Evolutionary conservation across 1,140 invertebrate species (phyloP), one percentile per base, ranked within the genome.

Genomic region (Drosophila simulans): DNA sequence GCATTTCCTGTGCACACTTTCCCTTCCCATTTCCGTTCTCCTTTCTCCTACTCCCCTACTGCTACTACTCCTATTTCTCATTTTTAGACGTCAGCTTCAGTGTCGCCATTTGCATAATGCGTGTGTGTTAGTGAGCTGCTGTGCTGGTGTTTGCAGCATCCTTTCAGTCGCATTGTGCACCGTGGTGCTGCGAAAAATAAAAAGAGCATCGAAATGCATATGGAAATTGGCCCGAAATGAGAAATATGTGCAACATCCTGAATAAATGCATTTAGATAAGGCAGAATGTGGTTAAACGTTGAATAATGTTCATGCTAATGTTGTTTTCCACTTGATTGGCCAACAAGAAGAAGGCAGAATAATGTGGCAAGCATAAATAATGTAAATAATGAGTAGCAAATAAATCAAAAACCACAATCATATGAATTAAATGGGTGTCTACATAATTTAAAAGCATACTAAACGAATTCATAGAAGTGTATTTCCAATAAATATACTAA

Each of bases 91-190:
- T 66, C 64, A 66, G 64, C 64, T 64, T 51, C 64, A 66, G 45
- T 66, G 66, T 70, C 66, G 63, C 63, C 49, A 69, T 70, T 70
- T 70, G 63, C 63, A 70, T 70, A 35, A 49, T 70, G 66, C 42
- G 40, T 31, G 17, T 31, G 48, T 54, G 34, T 31, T 8, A 22
- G 40, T 64, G 59, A 22, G 12, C 40, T 42, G 10, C 8, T 31
- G 46, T 35, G 58, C 22, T 31, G 13, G 51, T 22, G 17, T 37
- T 31, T 60, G 74, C 58, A 31, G 78, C 82, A 66, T 86, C 63
- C 81, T 81, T 78, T 77, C 59, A 64, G 82, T 73, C 64, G 82
- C 82, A 65, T 59, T 70, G 72, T 63, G 81, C 77, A 85, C 68
- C 65, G 76, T 84, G 71, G 76, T 48, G 35, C 35, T 39, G 39